Base-by-base conservation (phyloP, 2,888 invertebrate genomes). In the Sphaerophoria taeniata region DNA sequence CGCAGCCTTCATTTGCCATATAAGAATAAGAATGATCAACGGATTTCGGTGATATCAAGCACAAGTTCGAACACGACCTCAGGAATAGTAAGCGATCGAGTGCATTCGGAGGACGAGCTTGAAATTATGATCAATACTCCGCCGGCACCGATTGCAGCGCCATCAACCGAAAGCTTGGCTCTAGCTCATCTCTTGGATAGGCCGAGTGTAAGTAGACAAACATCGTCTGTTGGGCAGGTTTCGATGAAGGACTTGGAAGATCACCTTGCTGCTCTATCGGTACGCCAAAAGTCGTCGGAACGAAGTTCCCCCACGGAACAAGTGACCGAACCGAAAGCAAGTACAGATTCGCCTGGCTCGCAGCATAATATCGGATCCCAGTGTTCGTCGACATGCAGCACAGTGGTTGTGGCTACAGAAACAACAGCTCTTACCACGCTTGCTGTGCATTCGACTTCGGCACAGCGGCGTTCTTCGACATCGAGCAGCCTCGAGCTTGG, bases 11-110 rank as follows among this genome's bases (percentile, higher is more conserved):
- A 94, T 89, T 91, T 94, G 88, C 94, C 94, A 87, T 94, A 94
- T 89, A 94, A 94, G 88, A 94, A 94, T 88, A 95, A 95, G 90
- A 95, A 93, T 87, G 96, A 97, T 91, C 97, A 97, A 92, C 94
- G 97, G 89, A 96, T 96, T 90, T 97, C 97, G 74, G 96, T 98
- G 39, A 97, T 98, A 90, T 97, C 97, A 80, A 97, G 96, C 89
- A 97, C 98, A 53, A 98, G 98, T 89, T 98, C 98, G n/a, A 98
- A 98, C 90, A 98, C 98, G 51, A 98, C 98, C 33, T 98, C 98
- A 39, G 98, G 98, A 79, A 98, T 98, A 88, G 98, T 98, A 58
- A 98, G 98, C 91, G 98, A 98, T 92, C 95, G 98, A 88, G 97
- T 98, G 74, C 98, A 98, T 91, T 98, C 97, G 73, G 96, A 98